Base-by-base conservation (phyloP, 1,140 invertebrate genomes). In the Leguminivora glycinivorella region DNA sequence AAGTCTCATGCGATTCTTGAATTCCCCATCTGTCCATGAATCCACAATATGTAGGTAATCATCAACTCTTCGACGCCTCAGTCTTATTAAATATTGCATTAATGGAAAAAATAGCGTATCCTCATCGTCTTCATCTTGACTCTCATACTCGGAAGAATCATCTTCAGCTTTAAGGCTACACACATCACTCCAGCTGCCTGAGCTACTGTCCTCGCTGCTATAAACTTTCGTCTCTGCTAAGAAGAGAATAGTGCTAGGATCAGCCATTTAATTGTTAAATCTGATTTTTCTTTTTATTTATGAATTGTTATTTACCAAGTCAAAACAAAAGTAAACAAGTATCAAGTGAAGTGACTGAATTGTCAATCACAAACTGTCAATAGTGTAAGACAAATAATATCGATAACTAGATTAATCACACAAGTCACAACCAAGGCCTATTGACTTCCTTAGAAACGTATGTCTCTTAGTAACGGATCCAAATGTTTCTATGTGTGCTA, bases 31-130 rank as follows among this genome's bases (percentile, higher is more conserved):
- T n/a, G 78, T 75, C 83, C 83, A 84, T n/a, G 82, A 84, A 47
- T 84, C 82, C 6, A 84, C 74, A n/a, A 80, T 83, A 40, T 82
- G 81, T 43, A 85, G 78, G 74, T 87, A 87, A 66, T 85, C 82
- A 70, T 87, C 82, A 14, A 82, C 76, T 69, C 83, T 75, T 73
- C 80, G 81, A 70, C 77, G 75, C 71, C 76, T 75, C 72, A 80
- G 66, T 69, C 80, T 74, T 68, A 85, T 76, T 73, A 85, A 72
- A 79, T 85, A 82, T 47, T 83, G 83, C 83, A 85, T 85, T 6
- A 85, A 67, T 38, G 85, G 85, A 72, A 87, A 85, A 74, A 87
- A 84, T 56, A 87, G 67, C 58, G 71, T 75, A 68, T 87, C 84
- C 12, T 81, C 76, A 58, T 84, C 77, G 66, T 80, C 70, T 19